Evolutionary conservation across 2,797 vertebrate genomes (phyloP).

Genomic region (Propithecus perrieri): DNA sequence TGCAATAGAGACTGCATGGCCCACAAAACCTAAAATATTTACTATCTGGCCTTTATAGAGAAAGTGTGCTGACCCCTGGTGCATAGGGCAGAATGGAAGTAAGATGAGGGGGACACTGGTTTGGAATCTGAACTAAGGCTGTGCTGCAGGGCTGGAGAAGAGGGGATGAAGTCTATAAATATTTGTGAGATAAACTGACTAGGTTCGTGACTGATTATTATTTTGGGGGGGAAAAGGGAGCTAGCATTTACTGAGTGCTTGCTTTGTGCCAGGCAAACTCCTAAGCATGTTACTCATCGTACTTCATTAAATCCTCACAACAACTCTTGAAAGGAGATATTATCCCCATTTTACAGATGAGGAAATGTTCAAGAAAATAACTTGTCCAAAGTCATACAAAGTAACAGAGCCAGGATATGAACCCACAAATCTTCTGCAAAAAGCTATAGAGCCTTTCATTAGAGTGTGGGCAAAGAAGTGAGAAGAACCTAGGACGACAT

Average conservation of each 20-base stretch:
- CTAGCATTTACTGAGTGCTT: background rate
- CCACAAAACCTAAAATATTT: background rate
- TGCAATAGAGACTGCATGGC: background rate
- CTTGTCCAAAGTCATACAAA: background rate
- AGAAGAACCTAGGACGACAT: background rate
- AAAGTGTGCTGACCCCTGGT: background rate
- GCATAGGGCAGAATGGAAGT: background rate
- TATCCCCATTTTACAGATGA: background rate
- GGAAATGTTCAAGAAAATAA: background rate
- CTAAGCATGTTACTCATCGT: background rate
- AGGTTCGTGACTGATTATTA: background rate
- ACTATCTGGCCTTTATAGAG: background rate
- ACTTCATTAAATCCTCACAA: conserved; percentile 2
- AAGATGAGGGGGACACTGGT: background rate
- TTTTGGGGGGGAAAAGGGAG: background rate
- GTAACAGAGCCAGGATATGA: background rate
- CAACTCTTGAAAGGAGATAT: background rate
- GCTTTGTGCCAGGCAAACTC: background rate
- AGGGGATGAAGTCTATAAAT: background rate
- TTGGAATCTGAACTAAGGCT: background rate
- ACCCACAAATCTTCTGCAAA: background rate
- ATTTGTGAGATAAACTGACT: background rate
- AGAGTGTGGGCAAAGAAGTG: background rate
- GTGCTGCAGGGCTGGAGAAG: background rate
- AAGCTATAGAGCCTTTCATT: background rate